Base-by-base conservation (phyloP, 2,113 vertebrate genomes). In the Dendropsophus ebraccatus region DNA sequence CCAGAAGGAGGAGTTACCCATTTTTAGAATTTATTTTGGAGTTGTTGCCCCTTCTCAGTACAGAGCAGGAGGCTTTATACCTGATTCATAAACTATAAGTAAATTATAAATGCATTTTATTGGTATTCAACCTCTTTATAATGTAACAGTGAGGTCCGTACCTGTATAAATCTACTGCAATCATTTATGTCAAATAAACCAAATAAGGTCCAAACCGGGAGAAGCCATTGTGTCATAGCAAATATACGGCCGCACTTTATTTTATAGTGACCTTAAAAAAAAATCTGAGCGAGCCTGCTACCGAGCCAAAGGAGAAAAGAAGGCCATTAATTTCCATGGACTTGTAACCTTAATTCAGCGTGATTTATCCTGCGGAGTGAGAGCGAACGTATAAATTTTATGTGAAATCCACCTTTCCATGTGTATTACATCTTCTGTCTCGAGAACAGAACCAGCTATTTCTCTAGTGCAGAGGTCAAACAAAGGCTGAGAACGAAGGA, bases 301-400 rank as follows among this genome's bases (percentile, higher is more conserved):
- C 80, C 25, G 67, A 72, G 58, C 75, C 65, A 35, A 72, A 58
- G 65, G 76, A 70, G 14, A 52, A 30, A 74, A 65, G 45, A 62
- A 52, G 49, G 54, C 84, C 76, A 72, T 86, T 80, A 72, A 85
- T 86, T 86, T 80, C 49, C 14, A 32, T 45, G 17, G 84, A 80
- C 84, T 79, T 47, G 76, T 80, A 86, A 79, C 84, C 84, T 86
- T 86, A 86, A 86, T 86, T 86, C 84, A 86, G 35, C 49, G 56
- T 86, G 84, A 86, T 86, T 86, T 86, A 86, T 86, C 47, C 35
- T 21, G n/a, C n/a, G 12, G 62, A 80, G 75, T 58, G 84, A 80
- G 47, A 78, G 84, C 84, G 2, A 65, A 69, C 50, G n/a, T 86
- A 86, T 80, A 86, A 86, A 80, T 73, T 86, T 49, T 86, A 52